These are phyloP conservation scores for Drosophila yakuba DNA, from an alignment of 1,140 invertebrate species.

Conservation along the genomic window DNA sequence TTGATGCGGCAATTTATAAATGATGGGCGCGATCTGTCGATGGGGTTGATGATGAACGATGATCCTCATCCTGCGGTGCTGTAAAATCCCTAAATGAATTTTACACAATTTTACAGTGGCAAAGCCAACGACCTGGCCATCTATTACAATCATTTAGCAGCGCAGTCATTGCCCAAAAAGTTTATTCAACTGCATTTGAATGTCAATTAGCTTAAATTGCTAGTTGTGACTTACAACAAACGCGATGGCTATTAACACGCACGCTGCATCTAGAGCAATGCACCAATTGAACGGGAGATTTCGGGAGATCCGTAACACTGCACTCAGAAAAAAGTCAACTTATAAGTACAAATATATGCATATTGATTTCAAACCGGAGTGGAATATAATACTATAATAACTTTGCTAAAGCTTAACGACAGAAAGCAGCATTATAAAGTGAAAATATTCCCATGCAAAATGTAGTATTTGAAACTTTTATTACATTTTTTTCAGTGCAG, in stretches of 20 bases:
- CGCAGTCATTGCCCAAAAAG: constrained; percentile 38
- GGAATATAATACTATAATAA: too few species aligned
- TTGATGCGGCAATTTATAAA: constrained; percentile 76
- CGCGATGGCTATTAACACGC: constrained; percentile 66
- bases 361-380: too few species aligned
- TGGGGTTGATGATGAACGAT: constrained; percentile 47
- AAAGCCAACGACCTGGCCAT: constrained; percentile 25
- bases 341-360: too few species aligned
- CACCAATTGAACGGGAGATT: constrained; percentile 62
- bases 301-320: constrained; percentile 30
- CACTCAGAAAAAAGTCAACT: too few species aligned
- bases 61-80: constrained; percentile 34
- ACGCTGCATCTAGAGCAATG: constrained; percentile 24
- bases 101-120: not conserved
- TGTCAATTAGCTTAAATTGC: constrained; percentile 79
- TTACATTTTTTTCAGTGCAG: not conserved
- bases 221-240: constrained; percentile 74
- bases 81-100: constrained; percentile 21
- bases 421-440: too few species aligned
- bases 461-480: too few species aligned
- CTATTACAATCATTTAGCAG: constrained; percentile 10
- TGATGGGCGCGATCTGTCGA: constrained; percentile 66
- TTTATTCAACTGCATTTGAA: constrained; percentile 82
- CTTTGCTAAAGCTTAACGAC: too few species aligned
- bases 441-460: too few species aligned